Evolutionary conservation across 2,113 vertebrate species (phyloP).

Genomic region (Neodontobutis hainanensis): DNA sequence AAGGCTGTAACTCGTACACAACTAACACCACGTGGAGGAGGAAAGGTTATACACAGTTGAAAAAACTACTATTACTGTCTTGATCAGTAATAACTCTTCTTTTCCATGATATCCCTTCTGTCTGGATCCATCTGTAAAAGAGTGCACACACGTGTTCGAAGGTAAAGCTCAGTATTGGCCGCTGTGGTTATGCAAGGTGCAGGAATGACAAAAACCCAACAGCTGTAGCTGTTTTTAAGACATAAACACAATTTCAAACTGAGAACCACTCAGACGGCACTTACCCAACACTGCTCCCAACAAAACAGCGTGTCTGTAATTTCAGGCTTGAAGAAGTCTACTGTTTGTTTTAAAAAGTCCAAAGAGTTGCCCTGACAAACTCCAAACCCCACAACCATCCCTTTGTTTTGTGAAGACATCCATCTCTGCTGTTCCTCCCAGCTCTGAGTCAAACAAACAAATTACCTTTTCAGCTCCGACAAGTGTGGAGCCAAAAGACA

Average conservation of each 20-base stretch:
- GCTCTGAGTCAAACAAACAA: constrained; percentile 16
- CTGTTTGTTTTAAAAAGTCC: neutral
- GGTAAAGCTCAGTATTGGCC: too few relatives aligned
- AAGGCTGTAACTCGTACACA: too few relatives aligned
- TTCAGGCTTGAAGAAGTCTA: constrained; percentile 5
- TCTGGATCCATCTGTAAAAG: too few relatives aligned
- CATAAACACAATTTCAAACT: constrained; percentile 50
- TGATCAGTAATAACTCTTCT: too few relatives aligned
- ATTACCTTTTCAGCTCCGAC: constrained; percentile 44
- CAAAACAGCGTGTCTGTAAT: constrained; percentile 42
- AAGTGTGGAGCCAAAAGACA: constrained; percentile 44
- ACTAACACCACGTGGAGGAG: too few relatives aligned
- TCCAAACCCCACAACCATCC: constrained; percentile 21
- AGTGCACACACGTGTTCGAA: too few relatives aligned
- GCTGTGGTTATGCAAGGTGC: constrained; percentile 22
- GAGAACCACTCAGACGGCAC: constrained; percentile 29
- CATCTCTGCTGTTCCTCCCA: neutral
- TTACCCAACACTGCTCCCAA: constrained; percentile 32
- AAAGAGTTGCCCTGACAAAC: neutral
- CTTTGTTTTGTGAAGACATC: constrained; percentile 23
- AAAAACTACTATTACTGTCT: too few relatives aligned
- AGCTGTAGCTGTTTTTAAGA: constrained; percentile 35
- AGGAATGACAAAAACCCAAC: constrained; percentile 29
- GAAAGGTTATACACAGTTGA: too few relatives aligned
- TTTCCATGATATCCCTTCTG: too few relatives aligned